phyloP scores from a whole-genome alignment of 2,888 invertebrate genomes.

The Harpalus rufipes region DNA sequence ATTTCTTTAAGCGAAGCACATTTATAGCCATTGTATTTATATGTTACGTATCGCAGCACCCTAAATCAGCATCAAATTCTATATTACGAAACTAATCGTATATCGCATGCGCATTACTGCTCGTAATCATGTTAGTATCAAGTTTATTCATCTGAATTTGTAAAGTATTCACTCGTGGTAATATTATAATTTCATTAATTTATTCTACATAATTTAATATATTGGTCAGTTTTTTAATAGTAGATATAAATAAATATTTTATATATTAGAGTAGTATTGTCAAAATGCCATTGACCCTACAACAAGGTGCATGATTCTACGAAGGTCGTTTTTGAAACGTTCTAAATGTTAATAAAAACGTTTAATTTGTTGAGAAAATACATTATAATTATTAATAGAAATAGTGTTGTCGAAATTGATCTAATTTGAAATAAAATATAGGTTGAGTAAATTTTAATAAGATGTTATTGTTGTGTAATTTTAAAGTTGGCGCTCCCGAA shows the following conservation, averaged over 20 bases:
- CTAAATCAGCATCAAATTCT: constrained; percentile 37
- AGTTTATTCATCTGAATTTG: constrained; percentile 40
- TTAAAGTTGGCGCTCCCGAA: constrained; percentile 53
- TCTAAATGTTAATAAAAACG: background rate
- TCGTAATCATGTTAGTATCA: constrained; percentile 49
- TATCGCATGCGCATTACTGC: constrained; percentile 53
- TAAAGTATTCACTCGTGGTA: background rate
- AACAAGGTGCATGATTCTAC: constrained; percentile 20
- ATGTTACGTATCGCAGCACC: constrained; percentile 44
- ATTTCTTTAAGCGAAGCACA: constrained; percentile 59
- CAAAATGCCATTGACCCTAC: constrained; percentile 63
- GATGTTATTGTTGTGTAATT: constrained; percentile 8
- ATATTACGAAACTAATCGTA: constrained; percentile 45
- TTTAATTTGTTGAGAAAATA: background rate
- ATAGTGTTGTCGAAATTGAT: background rate
- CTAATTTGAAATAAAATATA: constrained; percentile 2
- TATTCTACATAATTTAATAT: background rate
- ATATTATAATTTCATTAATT: constrained; percentile 3
- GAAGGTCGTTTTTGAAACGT: constrained; percentile 10
- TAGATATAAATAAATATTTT: constrained; percentile 32
- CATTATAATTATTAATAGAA: background rate
- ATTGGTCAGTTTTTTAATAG: background rate
- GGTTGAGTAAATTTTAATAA: too few relatives aligned
- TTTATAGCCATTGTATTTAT: constrained; percentile 49
- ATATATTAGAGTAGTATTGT: constrained; percentile 58